These are phyloP conservation scores for Thunnus maccoyii DNA, from an alignment of 2,113 vertebrate genomes.

Conservation along the genomic window DNA sequence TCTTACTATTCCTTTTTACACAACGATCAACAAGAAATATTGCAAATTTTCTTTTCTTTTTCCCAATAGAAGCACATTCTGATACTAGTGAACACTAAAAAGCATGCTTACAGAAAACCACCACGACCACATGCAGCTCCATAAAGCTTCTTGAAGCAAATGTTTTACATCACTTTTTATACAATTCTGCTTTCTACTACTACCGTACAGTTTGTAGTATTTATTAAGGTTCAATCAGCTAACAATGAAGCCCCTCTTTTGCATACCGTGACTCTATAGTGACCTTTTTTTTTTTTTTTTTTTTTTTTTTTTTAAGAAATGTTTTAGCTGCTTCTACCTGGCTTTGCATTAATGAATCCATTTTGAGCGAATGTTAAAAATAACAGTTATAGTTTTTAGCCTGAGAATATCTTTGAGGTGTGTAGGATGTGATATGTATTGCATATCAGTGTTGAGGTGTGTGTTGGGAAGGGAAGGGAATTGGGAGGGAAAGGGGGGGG, in stretches of 20 bases:
- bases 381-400: slow-evolving; percentile 54
- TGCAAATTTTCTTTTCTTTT: slow-evolving; percentile 26
- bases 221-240: slow-evolving; percentile 60
- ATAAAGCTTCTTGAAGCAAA: slow-evolving; percentile 44
- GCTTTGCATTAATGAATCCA: slow-evolving; percentile 49
- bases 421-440: slow-evolving; percentile 66
- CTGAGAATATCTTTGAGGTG: slow-evolving; percentile 58
- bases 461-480: neutral
- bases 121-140: slow-evolving; percentile 32
- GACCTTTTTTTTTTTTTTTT: slow-evolving; percentile 18
- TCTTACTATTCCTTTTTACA: slow-evolving; percentile 31
- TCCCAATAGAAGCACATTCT: slow-evolving; percentile 65
- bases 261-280: slow-evolving; percentile 49
- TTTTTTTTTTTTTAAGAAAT: slow-evolving; percentile 12
- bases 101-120: slow-evolving; percentile 46
- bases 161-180: slow-evolving; percentile 62
- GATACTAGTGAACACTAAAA: slow-evolving; percentile 77
- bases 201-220: slow-evolving; percentile 61
- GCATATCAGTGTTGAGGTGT: slow-evolving; percentile 63
- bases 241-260: slow-evolving; percentile 44
- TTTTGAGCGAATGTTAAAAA: slow-evolving; percentile 53
- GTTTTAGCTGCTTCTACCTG: slow-evolving; percentile 60
- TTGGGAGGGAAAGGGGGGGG: too few species aligned
- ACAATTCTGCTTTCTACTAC: slow-evolving; percentile 67
- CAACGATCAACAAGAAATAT: slow-evolving; percentile 20